These are phyloP conservation scores for Drosophila kepulauana DNA, from an alignment of 1,140 invertebrate species.

Conservation along the genomic window DNA sequence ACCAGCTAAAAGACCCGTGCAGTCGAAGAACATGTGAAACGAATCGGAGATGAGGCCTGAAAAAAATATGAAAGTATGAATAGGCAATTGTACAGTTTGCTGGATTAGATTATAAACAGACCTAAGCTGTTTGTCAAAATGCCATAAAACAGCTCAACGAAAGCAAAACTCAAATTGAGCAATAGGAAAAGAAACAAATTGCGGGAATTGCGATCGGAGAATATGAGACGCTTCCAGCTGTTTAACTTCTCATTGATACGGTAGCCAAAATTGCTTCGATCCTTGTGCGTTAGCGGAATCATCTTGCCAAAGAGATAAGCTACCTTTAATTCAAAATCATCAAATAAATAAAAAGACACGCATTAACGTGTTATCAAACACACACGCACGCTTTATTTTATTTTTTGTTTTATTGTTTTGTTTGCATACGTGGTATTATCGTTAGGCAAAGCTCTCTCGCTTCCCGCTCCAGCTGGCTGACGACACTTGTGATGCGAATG, in stretches of 20 bases:
- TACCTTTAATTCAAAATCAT: constrained; percentile 9
- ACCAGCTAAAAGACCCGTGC: constrained; percentile 96
- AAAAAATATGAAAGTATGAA: constrained; percentile 45
- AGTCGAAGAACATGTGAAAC: constrained; percentile 99
- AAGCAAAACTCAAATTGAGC: constrained; percentile 97
- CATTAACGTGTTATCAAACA: constrained; percentile 42
- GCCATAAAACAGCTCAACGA: constrained; percentile 98
- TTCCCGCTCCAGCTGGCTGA: constrained; percentile 35
- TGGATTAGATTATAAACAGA: constrained; percentile 55
- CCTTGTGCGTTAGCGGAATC: constrained; percentile 91
- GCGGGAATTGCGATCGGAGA: constrained; percentile 96
- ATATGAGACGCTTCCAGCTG: constrained; percentile 94
- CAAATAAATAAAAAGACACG: constrained; percentile 5
- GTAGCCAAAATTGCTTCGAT: constrained; percentile 88
- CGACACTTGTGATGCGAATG: constrained; percentile 14
- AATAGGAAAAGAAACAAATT: constrained; percentile 98
- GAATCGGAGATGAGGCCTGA: constrained; percentile 97
- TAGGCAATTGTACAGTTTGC: constrained; percentile 1
- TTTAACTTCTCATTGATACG: constrained; percentile 90
- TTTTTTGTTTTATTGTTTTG: constrained; percentile 39
- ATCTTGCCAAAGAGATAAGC: constrained; percentile 46
- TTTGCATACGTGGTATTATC: constrained; percentile 81
- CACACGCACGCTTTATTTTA: background rate
- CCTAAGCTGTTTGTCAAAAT: constrained; percentile 97
- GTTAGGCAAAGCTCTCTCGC: constrained; percentile 30